A percentile compares a stretch with the other conserved stretches of the same genome.
These are phyloP conservation scores for Fistularia tabacaria DNA, from an alignment of 2,797 vertebrate genomes.

Conservation along the genomic window DNA sequence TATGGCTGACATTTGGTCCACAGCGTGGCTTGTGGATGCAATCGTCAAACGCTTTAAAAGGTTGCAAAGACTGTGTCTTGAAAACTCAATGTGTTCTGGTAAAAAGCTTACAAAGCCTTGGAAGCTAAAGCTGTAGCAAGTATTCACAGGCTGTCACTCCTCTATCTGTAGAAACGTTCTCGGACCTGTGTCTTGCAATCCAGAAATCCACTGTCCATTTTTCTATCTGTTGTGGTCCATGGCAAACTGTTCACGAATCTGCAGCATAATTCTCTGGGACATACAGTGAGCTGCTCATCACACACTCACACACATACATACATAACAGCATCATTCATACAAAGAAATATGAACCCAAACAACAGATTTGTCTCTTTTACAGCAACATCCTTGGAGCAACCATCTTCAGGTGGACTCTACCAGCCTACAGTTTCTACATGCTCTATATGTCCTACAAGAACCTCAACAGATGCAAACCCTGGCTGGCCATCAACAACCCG, in stretches of 20 bases:
- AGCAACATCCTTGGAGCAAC: slow-evolving; percentile 32
- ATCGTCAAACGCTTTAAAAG: slow-evolving; percentile 33
- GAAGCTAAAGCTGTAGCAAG: no score
- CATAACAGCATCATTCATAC: background rate
- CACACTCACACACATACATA: no score
- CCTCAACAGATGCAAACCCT: slow-evolving; percentile 41
- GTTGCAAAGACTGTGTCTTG: slow-evolving; percentile 19
- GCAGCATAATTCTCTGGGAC: slow-evolving; percentile 35
- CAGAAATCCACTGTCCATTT: slow-evolving; percentile 57
- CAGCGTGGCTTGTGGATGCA: slow-evolving; percentile 45
- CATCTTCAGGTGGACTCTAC: slow-evolving; percentile 16
- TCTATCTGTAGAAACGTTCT: slow-evolving; percentile 40
- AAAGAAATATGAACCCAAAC: background rate
- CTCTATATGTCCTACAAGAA: slow-evolving; percentile 55
- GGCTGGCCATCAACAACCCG: slow-evolving; percentile 51
- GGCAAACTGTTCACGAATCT: slow-evolving; percentile 31
- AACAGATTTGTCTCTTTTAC: slow-evolving; percentile 9
- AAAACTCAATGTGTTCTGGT: background rate
- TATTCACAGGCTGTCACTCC: background rate
- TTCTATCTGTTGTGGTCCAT: slow-evolving; percentile 57
- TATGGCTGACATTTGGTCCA: slow-evolving; percentile 49
- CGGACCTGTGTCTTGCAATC: slow-evolving; percentile 51
- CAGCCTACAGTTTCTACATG: slow-evolving; percentile 50
- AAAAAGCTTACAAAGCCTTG: background rate
- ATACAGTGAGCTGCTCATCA: slow-evolving; percentile 48